These are phyloP conservation scores for Equus quagga DNA, from an alignment of 2,113 vertebrate species.

Conservation along the genomic window DNA sequence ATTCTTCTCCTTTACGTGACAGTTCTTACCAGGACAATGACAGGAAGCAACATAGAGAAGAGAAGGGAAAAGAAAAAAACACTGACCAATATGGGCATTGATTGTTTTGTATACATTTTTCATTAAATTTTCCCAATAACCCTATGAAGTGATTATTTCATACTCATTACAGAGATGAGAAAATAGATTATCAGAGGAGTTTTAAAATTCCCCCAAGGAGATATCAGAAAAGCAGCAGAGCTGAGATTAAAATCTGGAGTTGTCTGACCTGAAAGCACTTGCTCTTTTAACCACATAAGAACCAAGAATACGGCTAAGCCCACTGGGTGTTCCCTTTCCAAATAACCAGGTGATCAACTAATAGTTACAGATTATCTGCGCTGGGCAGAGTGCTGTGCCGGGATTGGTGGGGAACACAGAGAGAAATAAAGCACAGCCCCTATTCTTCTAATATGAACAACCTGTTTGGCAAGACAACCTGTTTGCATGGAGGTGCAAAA, in stretches of 20 bases:
- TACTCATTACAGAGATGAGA: neutral
- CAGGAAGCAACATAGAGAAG: neutral
- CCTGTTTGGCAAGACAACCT: neutral
- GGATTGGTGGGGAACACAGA: neutral
- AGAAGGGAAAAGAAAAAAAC: neutral
- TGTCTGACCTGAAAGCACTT: neutral
- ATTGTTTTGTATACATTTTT: neutral
- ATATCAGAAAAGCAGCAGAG: neutral
- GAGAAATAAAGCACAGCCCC: neutral
- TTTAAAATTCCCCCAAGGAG: neutral
- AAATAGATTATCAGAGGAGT: neutral
- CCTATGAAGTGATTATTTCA: neutral
- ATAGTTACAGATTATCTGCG: neutral
- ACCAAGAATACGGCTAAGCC: neutral
- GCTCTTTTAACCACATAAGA: neutral
- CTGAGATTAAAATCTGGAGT: conserved; percentile 25
- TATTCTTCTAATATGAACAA: neutral
- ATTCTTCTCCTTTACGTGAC: neutral
- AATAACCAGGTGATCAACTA: neutral
- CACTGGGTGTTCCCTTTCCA: neutral
- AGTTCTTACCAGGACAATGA: neutral
- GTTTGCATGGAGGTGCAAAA: neutral
- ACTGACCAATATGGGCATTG: neutral
- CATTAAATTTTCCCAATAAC: neutral
- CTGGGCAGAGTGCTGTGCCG: neutral